These are phyloP conservation scores for Aproaerema taeniolella DNA, from an alignment of 2,888 invertebrate genomes.

Conservation along the genomic window DNA sequence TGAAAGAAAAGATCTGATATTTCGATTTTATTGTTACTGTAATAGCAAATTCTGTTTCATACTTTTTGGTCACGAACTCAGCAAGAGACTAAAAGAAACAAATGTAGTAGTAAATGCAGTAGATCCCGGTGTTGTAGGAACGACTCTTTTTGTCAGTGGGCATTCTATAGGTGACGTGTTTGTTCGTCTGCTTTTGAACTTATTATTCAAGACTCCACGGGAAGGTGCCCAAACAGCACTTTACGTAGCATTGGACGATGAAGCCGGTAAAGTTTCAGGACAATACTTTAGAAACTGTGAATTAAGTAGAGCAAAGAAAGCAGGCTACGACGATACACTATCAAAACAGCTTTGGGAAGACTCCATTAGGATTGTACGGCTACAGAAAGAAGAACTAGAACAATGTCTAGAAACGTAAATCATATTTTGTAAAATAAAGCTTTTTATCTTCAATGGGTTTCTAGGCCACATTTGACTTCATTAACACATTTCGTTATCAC, in stretches of 20 bases:
- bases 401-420: no score
- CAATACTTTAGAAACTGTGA: constrained; percentile 73
- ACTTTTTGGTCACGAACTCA: constrained; percentile 81
- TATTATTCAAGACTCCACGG: constrained; percentile 12
- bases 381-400: constrained; percentile 80
- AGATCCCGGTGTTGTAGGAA: constrained; percentile 87
- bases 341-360: constrained; percentile 87
- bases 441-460: no score
- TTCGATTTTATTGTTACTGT: constrained; percentile 45
- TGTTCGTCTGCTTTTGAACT: no score
- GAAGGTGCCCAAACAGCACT: constrained; percentile 23
- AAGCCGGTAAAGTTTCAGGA: constrained; percentile 24
- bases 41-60: constrained; percentile 77
- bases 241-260: constrained; percentile 23
- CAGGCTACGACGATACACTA: constrained; percentile 78
- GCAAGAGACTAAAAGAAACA: constrained; percentile 80
- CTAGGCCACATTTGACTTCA: no score
- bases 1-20: constrained; percentile 47
- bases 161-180: neutral
- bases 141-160: constrained; percentile 72
- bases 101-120: constrained; percentile 85
- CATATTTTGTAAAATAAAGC: no score
- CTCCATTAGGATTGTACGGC: constrained; percentile 79
- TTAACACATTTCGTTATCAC: no score
- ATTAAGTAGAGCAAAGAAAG: constrained; percentile 71